Conservation (phyloP, 2,888 invertebrate species). For the Mechanitis messenoides region DNA sequence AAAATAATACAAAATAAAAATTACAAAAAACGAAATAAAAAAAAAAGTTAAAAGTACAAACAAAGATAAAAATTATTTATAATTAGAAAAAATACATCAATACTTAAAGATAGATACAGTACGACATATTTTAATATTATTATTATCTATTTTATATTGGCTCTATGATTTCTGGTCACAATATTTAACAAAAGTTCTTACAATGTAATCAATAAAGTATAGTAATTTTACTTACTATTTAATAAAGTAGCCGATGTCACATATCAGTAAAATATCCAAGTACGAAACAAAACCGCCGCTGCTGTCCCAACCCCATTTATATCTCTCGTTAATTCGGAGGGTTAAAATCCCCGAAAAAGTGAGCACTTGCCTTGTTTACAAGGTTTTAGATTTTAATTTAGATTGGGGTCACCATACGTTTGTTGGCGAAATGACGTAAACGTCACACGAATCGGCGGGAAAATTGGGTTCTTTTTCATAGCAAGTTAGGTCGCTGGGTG, state of each 20-base stretch:
- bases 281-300: slow-evolving; percentile 52
- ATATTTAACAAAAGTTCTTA: not conserved
- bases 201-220: not conserved
- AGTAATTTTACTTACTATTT: slow-evolving; percentile 24
- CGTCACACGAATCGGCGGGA: slow-evolving; percentile 37
- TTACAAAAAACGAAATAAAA: no score
- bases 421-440: slow-evolving; percentile 51
- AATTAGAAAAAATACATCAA: no score
- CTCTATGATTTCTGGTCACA: not conserved
- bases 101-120: no score
- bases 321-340: slow-evolving; percentile 71
- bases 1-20: no score
- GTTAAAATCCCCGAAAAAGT: slow-evolving; percentile 78
- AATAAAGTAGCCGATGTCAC: slow-evolving; percentile 36
- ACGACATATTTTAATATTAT: no score
- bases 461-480: slow-evolving; percentile 44
- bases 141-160: no score
- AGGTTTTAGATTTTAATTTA: slow-evolving; percentile 79
- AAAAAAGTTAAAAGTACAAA: no score
- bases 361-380: slow-evolving; percentile 79
- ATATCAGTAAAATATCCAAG: slow-evolving; percentile 34
- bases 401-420: slow-evolving; percentile 65
- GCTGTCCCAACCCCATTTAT: slow-evolving; percentile 53
- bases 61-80: no score
- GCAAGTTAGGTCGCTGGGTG: slow-evolving; percentile 38